These are phyloP conservation scores for Augiades crinisus DNA, from an alignment of 2,888 invertebrate species.

Conservation along the genomic window DNA sequence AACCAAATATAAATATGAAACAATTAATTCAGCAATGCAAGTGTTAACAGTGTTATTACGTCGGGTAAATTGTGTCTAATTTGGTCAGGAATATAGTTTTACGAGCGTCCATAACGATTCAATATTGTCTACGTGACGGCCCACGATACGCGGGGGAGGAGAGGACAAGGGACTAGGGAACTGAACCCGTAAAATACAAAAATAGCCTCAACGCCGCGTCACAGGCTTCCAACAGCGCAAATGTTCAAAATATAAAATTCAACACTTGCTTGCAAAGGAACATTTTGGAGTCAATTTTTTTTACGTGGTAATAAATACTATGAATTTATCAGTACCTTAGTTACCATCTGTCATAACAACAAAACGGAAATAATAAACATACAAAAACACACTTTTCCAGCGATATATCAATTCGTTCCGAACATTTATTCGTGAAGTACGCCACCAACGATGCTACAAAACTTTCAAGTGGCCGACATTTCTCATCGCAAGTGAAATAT, in stretches of 20 bases:
- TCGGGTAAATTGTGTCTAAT: constrained; percentile 1
- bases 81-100: constrained; percentile 15
- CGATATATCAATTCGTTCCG: constrained; percentile 7
- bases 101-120: constrained; percentile 28
- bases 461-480: constrained; percentile 10
- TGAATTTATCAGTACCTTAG: constrained; percentile 31
- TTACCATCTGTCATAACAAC: constrained; percentile 70
- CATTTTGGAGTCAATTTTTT: too few species aligned
- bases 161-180: constrained; percentile 57
- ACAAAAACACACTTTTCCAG: constrained; percentile 33
- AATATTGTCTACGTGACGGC: constrained; percentile 33
- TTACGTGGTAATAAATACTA: constrained; percentile 20
- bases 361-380: constrained; percentile 66
- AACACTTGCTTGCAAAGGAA: too few species aligned
- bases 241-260: constrained; percentile 7
- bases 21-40: background rate
- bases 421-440: constrained; percentile 6
- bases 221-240: constrained; percentile 32
- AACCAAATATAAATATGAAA: too few species aligned
- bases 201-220: constrained; percentile 59
- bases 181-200: constrained; percentile 74
- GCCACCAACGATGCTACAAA: background rate
- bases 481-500: background rate
- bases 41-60: constrained; percentile 13
- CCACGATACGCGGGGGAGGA: constrained; percentile 36